A percentile compares a stretch with the other conserved stretches of the same genome.
Conservation (phyloP, 1,140 invertebrate genomes). For the Lerema accius region DNA sequence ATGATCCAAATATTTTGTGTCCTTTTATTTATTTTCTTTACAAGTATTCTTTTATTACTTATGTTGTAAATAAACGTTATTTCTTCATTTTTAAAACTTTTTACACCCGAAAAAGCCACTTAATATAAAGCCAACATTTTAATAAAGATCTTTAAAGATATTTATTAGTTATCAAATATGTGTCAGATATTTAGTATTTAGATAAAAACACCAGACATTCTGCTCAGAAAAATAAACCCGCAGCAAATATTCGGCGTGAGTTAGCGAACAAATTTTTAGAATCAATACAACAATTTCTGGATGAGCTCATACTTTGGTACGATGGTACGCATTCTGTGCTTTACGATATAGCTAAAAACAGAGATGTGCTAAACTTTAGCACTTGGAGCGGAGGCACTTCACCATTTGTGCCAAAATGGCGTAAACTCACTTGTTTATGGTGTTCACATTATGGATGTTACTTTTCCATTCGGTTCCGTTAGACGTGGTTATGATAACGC, state of each 20-base stretch:
- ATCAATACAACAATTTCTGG: background rate
- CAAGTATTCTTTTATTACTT: no score
- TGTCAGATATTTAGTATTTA: no score
- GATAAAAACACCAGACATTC: no score
- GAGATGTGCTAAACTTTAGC: constrained; percentile 17
- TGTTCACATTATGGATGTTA: constrained; percentile 38
- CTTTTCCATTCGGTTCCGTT: constrained; percentile 37
- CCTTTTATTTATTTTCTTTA: background rate
- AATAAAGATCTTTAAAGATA: no score
- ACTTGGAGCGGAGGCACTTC: constrained; percentile 23
- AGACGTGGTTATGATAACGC: constrained; percentile 39
- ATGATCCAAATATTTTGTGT: background rate
- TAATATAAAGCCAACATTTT: no score
- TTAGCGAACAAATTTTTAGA: background rate
- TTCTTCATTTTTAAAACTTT: no score
- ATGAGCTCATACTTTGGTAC: background rate
- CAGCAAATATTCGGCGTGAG: no score
- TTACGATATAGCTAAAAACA: background rate
- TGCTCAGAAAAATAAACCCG: no score
- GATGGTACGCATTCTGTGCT: background rate
- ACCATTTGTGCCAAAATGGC: constrained; percentile 39
- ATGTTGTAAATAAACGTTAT: no score
- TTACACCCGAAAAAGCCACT: no score
- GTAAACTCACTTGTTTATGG: constrained; percentile 48
- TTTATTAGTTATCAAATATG: no score